Evolutionary conservation across 2,113 vertebrate species (phyloP).

Genomic region (Melanerpes formicivorus): DNA sequence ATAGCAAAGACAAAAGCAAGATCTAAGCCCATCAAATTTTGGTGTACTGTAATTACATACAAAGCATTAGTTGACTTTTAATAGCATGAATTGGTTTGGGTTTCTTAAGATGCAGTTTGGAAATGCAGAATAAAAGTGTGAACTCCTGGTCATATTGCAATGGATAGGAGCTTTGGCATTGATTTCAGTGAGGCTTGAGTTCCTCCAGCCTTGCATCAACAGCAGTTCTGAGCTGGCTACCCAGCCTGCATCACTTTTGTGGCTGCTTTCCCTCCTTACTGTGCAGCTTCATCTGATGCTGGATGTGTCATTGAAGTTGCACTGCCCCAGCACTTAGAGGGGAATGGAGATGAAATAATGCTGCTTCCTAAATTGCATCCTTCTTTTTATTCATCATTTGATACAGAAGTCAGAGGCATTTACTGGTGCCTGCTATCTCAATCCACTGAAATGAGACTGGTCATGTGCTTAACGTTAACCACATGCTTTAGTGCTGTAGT

Average conservation of each 20-base stretch:
- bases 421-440: background rate
- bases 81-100: background rate
- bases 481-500: background rate
- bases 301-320: background rate
- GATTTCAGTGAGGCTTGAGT: background rate
- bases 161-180: background rate
- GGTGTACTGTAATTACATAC: background rate
- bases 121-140: background rate
- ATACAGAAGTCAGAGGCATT: background rate
- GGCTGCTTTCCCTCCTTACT: background rate
- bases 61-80: background rate
- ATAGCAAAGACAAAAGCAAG: background rate
- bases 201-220: background rate
- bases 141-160: background rate
- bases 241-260: background rate
- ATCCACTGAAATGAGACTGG: background rate
- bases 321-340: rapidly evolving
- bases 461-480: background rate
- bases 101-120: background rate
- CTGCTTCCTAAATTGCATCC: background rate
- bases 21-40: background rate
- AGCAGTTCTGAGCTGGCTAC: background rate
- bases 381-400: background rate
- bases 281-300: background rate
- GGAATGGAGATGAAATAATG: background rate